These are phyloP conservation scores for Standfussiana lucernea DNA, from an alignment of 2,888 invertebrate species.

Conservation along the genomic window DNA sequence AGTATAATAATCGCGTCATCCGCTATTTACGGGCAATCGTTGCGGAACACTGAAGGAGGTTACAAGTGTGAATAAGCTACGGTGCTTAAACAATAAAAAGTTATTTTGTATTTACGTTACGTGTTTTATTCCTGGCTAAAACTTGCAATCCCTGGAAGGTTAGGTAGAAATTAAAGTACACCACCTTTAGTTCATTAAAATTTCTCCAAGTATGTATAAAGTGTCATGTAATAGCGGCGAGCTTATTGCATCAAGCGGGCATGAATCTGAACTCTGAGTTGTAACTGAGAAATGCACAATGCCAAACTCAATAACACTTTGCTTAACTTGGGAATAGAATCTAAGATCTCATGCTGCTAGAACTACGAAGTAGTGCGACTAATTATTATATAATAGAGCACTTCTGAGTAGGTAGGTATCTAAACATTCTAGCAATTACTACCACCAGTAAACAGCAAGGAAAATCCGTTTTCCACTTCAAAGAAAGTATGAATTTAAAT, in stretches of 20 bases:
- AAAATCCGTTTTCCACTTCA: neutral
- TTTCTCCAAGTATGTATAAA: neutral
- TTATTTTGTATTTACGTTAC: too few species aligned
- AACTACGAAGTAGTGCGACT: too few species aligned
- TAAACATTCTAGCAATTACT: neutral
- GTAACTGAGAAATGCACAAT: neutral
- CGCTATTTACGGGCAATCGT: too few species aligned
- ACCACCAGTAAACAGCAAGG: neutral
- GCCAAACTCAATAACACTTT: neutral
- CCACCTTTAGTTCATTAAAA: neutral
- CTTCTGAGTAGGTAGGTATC: neutral
- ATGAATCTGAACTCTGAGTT: neutral
- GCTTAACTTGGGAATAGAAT: neutral
- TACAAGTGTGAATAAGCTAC: too few species aligned
- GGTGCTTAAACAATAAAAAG: too few species aligned
- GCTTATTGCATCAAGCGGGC: neutral
- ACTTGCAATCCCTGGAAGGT: neutral
- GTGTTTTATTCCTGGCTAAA: too few species aligned
- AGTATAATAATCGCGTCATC: too few species aligned
- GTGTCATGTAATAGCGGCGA: neutral
- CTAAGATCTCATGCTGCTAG: neutral
- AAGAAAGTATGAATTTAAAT: neutral
- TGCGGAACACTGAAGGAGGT: too few species aligned
- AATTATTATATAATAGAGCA: neutral
- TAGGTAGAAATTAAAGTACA: neutral